Evolutionary conservation across 2,888 invertebrate genomes (phyloP).

Genomic region (Stenichneumon culpator): DNA sequence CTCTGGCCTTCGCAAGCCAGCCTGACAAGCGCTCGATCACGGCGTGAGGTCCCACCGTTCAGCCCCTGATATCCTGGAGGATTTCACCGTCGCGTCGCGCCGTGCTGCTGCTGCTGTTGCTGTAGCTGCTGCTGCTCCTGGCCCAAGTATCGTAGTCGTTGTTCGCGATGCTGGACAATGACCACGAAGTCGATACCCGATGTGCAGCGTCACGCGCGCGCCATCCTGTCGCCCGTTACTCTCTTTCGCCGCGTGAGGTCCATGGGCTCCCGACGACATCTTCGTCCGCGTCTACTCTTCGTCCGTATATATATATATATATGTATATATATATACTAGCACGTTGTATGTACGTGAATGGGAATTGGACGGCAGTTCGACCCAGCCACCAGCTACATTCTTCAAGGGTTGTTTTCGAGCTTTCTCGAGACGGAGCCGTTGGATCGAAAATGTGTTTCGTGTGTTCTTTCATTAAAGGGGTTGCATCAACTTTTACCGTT

Average conservation of each 20-base stretch:
- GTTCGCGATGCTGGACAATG: conserved; percentile 75
- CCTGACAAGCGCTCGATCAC: conserved; percentile 80
- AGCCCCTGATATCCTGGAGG: conserved; percentile 76
- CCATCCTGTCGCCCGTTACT: conserved; percentile 78
- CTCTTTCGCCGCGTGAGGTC: conserved; percentile 76
- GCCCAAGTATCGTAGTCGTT: conserved; percentile 65
- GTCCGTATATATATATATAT: background rate
- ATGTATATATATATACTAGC: background rate
- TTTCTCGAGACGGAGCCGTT: background rate
- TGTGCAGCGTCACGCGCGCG: conserved; percentile 80
- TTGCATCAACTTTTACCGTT: background rate
- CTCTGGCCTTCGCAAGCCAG: conserved; percentile 71
- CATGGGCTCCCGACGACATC: conserved; percentile 66
- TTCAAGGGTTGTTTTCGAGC: background rate
- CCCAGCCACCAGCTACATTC: conserved; percentile 8
- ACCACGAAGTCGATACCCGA: conserved; percentile 71
- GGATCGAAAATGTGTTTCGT: background rate
- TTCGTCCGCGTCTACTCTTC: conserved; percentile 35
- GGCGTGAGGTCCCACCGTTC: conserved; percentile 78
- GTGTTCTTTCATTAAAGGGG: background rate
- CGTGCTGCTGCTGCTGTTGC: conserved; percentile 30
- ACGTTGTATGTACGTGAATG: conserved; percentile 36
- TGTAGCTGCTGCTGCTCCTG: conserved; percentile 59
- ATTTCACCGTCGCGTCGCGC: conserved; percentile 64
- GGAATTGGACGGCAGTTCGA: conserved; percentile 26